phyloP scores from a whole-genome alignment of 2,888 invertebrate species.

The Zaprionus bogoriensis region DNA sequence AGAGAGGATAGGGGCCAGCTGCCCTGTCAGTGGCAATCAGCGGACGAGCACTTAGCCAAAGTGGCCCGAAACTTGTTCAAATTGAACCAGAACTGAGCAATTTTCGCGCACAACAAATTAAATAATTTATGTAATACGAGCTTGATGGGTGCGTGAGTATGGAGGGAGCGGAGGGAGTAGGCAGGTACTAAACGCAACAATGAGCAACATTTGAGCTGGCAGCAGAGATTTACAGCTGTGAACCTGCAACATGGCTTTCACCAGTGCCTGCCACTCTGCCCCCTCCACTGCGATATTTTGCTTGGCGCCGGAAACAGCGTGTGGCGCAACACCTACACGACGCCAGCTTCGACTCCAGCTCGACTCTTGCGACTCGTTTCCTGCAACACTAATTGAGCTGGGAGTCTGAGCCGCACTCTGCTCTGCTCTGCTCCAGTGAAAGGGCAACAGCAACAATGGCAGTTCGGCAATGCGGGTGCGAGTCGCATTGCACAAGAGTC shows the following conservation, averaged over 20 bases:
- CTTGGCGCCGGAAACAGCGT: slow-evolving; percentile 13
- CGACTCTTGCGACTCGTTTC: slow-evolving; percentile 20
- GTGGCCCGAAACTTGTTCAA: slow-evolving; percentile 26
- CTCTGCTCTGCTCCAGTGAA: slow-evolving; percentile 23
- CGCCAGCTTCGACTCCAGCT: not conserved
- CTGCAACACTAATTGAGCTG: slow-evolving; percentile 26
- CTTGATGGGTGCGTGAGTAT: not conserved
- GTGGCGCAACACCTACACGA: not conserved
- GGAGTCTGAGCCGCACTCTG: not conserved
- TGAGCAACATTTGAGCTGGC: slow-evolving; percentile 34
- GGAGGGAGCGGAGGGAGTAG: too few relatives aligned
- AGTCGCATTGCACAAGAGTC: slow-evolving; percentile 36
- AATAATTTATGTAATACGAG: slow-evolving; percentile 40
- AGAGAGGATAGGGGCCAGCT: slow-evolving; percentile 3
- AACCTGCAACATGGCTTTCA: slow-evolving; percentile 44
- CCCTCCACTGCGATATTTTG: slow-evolving; percentile 4
- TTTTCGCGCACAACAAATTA: slow-evolving; percentile 19
- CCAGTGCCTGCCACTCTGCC: slow-evolving; percentile 3
- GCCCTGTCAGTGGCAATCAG: slow-evolving; percentile 37
- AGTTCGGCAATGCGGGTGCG: slow-evolving; percentile 39
- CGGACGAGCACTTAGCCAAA: slow-evolving; percentile 36
- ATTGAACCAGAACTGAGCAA: slow-evolving; percentile 38
- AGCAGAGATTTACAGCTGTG: slow-evolving; percentile 40
- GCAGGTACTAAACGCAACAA: slow-evolving; percentile 20
- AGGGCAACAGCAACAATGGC: slow-evolving; percentile 31